Evolutionary conservation across 2,888 invertebrate genomes (phyloP).

Genomic region (Diplolepis rosae): DNA sequence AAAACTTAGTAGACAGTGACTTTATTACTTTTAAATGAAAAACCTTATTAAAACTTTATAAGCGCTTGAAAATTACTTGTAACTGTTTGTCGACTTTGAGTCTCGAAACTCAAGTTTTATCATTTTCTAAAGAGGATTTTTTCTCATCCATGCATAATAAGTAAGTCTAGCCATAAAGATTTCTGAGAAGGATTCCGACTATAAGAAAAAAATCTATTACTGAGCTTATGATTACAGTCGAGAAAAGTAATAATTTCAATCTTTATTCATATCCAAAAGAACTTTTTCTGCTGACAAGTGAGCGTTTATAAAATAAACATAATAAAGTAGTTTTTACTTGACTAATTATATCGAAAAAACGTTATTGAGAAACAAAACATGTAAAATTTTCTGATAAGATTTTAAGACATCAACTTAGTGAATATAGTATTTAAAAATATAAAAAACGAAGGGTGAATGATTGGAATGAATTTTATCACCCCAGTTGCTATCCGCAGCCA

Average conservation of each 20-base stretch:
- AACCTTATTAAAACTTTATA: no score
- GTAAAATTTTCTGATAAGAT: no score
- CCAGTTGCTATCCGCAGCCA: background rate
- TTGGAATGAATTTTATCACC: background rate
- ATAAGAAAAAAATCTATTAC: background rate
- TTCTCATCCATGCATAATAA: constrained; percentile 9
- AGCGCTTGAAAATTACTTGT: no score
- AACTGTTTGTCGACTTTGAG: background rate
- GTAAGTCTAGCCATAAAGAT: background rate
- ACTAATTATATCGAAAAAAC: no score
- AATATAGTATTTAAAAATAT: no score
- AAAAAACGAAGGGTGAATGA: background rate
- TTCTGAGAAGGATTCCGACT: background rate
- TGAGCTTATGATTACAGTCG: background rate
- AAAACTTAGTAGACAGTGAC: no score
- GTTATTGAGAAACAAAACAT: no score
- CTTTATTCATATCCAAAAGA: background rate
- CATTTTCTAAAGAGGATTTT: background rate
- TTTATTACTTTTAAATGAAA: no score
- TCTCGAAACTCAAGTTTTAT: background rate
- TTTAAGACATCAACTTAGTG: no score
- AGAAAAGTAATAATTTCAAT: constrained; percentile 17
- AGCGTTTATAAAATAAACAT: background rate
- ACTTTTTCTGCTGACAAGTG: background rate
- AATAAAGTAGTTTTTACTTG: background rate